Evolutionary conservation across 2,888 invertebrate genomes (phyloP).

Genomic region (Synergus gifuensis): DNA sequence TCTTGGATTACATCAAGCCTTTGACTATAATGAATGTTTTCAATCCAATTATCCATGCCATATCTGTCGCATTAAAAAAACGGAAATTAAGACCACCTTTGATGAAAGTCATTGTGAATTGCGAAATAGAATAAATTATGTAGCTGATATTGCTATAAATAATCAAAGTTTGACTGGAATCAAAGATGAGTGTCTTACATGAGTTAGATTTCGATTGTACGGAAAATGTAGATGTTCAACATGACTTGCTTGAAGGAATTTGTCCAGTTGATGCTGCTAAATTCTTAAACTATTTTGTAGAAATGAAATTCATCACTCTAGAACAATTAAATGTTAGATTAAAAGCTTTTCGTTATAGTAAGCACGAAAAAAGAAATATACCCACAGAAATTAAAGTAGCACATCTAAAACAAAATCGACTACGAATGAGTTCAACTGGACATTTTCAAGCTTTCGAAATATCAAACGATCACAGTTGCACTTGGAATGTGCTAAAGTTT

Average conservation of each 20-base stretch:
- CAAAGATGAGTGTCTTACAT: not conserved
- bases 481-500: no score
- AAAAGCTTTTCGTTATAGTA: constrained; percentile 53
- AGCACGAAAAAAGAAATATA: constrained; percentile 52
- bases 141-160: not conserved
- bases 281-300: constrained; percentile 51
- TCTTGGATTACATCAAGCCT: not conserved
- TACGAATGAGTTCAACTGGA: constrained; percentile 53
- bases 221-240: not conserved
- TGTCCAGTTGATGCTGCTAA: constrained; percentile 53
- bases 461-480: no score
- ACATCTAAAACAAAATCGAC: constrained; percentile 47
- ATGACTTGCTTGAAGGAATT: constrained; percentile 41
- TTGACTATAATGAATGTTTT: constrained; percentile 1
- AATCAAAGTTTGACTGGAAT: not conserved
- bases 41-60: constrained; percentile 1
- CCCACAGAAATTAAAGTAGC: constrained; percentile 47
- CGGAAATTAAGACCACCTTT: not conserved
- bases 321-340: constrained; percentile 50
- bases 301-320: constrained; percentile 51
- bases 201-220: not conserved
- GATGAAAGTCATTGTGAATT: not conserved
- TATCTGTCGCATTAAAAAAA: constrained; percentile 6
- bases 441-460: no score
- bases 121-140: not conserved